Percentiles rank a stretch among this genome's conserved stretches.
These are phyloP conservation scores for Lagocephalus sceleratus DNA, from an alignment of 2,797 vertebrate genomes.

Conservation along the genomic window DNA sequence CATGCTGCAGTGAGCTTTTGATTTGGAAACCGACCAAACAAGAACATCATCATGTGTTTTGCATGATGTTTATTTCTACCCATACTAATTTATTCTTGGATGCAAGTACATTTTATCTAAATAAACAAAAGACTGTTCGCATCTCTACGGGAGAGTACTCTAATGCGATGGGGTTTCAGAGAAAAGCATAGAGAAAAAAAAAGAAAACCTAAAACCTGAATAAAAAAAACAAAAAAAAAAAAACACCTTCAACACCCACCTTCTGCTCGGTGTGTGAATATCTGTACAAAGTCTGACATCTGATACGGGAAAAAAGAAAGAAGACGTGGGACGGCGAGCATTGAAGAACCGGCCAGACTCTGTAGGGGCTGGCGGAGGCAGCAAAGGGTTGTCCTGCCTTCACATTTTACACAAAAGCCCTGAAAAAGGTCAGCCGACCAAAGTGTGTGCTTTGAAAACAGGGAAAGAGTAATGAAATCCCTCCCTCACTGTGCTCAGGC, in stretches of 20 bases:
- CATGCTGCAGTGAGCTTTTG: too few species aligned
- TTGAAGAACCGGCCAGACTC: conserved; percentile 58
- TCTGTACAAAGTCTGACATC: conserved; percentile 48
- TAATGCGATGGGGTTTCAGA: conserved; percentile 14
- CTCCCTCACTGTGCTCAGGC: conserved; percentile 20
- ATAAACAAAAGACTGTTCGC: conserved; percentile 7
- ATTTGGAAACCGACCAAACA: neutral
- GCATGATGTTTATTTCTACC: too few species aligned
- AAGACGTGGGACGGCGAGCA: conserved; percentile 26
- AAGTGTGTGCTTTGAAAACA: conserved; percentile 55
- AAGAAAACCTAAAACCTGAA: conserved; percentile 11
- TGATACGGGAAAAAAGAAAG: conserved; percentile 40
- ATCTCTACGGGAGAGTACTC: neutral
- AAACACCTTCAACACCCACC: conserved; percentile 21
- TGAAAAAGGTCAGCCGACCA: conserved; percentile 66
- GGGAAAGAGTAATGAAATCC: conserved; percentile 51
- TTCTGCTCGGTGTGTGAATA: conserved; percentile 41
- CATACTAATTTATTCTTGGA: too few species aligned
- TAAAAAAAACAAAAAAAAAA: conserved; percentile 18
- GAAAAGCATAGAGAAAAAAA: neutral
- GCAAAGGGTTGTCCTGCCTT: conserved; percentile 59
- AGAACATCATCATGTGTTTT: neutral
- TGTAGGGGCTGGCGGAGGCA: conserved; percentile 56
- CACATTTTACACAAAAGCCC: conserved; percentile 68
- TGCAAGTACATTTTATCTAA: too few species aligned